Evolutionary conservation across 2,888 invertebrate species (phyloP), one percentile per base, ranked within the genome.

Genomic region (Eledone cirrhosa): DNA sequence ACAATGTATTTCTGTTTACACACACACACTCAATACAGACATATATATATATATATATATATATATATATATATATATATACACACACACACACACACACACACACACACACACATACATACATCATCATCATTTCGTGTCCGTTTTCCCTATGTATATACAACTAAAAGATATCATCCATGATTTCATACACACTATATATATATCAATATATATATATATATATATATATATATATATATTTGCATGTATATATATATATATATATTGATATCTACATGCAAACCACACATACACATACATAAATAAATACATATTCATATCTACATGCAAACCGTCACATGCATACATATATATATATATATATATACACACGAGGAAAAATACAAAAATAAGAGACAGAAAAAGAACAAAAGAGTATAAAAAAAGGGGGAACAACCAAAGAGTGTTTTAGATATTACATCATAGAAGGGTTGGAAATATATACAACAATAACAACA

Each of bases 171-270:
- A n/a, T n/a, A n/a, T n/a, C n/a, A n/a, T n/a, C n/a, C n/a, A n/a
- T 59, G 7, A 8, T 24, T n/a, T 13, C 22, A 22, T 14, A 59
- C 59, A 59, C 59, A 59, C 22, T n/a, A n/a, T n/a, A n/a, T n/a
- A n/a, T n/a, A n/a, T n/a, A n/a, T n/a, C n/a, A n/a, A n/a, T n/a
- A n/a, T n/a, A n/a, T n/a, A n/a, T 53, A 53, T 53, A 53, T 53
- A 53, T 53, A 53, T 53, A 53, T 53, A 53, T 53, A 53, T 19
- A 53, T 53, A 53, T 53, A 53, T 53, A 53, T 53, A 53, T 53
- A 53, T 53, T 16, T 53, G 19, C 22, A 53, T 53, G 19, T 19
- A 53, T 53, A 53, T 53, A 53, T 53, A 53, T 53, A 53, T 53
- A 53, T 53, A 53, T 53, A 53, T 53, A 53, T 53, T 16, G 14